Base-by-base conservation (phyloP, 1,140 invertebrate genomes). In the Yoshiicerus persimilis region DNA sequence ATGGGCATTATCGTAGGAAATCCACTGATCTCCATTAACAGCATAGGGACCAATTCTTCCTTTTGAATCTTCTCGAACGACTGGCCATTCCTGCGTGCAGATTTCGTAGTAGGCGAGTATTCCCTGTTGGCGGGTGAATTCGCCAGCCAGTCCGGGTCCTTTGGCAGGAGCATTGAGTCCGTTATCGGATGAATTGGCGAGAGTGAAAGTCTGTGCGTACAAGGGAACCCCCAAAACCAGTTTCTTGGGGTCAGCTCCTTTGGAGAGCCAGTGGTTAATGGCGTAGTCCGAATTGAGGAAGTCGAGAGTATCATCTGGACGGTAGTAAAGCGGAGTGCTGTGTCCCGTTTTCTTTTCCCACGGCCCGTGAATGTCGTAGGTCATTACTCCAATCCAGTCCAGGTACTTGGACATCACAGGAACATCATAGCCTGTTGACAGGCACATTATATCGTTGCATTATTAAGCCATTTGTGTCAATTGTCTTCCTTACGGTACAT, bases 311-410 rank as follows among this genome's bases (percentile, higher is more conserved):
- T 93, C 93, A 8, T 92, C 92, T 13, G 95, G 95, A 87, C 95
- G 93, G 5, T 93, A 93, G 88, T 96, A 97, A 92, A 98, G 94
- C 0, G 97, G 97, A 2, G 97, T 95, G 1, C 97, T 95, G 91
- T 98, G 97, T 8, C 97, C 97, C 1, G 97, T 97, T 91, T 95
- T 95, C 91, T 97, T 96, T 91, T 98, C 97, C 97, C 97, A 98
- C 91, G 87, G 95, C 0, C 97, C 97, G 90, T 97, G 97, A 91
- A 95, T 97, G 91, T 98, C 97, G 91, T 98, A 98, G 0, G 95
- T 95, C 97, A 98, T 98, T 0, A 98, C 95, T 2, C 96, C 95
- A 90, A 98, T 97, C 95, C 96, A 97, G 92, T 97, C 96, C 84
- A 97, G 93, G 91, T 96, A 95, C n/a, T 93, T 93, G 0, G 94